Evolutionary conservation across 2,797 vertebrate species (phyloP).

Genomic region (Sebastes cheni): DNA sequence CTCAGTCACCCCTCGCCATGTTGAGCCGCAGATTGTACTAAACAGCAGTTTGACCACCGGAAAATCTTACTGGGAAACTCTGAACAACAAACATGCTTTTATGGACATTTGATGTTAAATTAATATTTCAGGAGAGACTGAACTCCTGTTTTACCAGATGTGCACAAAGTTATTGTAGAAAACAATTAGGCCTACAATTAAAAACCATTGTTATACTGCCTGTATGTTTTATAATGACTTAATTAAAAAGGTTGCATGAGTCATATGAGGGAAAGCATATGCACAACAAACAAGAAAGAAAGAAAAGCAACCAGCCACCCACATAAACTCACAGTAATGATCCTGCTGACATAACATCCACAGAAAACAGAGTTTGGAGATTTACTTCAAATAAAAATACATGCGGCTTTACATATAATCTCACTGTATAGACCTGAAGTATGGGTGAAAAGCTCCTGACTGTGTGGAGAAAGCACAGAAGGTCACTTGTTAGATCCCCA

Average conservation of each 20-base stretch:
- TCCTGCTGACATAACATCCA: no score
- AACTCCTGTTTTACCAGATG: neutral
- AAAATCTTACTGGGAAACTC: neutral
- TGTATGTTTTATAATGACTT: neutral
- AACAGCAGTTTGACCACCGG: neutral
- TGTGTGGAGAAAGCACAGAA: no score
- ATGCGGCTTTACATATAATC: no score
- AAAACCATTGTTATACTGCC: neutral
- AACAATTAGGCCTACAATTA: neutral
- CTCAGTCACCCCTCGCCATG: neutral
- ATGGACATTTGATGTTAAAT: neutral
- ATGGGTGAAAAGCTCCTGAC: no score
- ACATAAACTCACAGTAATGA: no score
- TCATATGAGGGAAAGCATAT: neutral
- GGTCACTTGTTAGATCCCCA: no score
- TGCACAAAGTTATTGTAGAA: neutral
- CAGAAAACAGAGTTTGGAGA: no score
- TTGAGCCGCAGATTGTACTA: neutral
- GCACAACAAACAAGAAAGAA: neutral
- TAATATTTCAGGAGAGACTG: neutral
- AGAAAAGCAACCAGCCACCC: no score
- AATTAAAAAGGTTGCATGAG: neutral
- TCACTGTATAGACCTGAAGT: no score
- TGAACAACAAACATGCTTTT: neutral
- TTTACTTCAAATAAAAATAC: no score